Evolutionary conservation across 1,140 invertebrate genomes (phyloP), one percentile per base, ranked within the genome.

Genomic region (Galendromus occidentalis): DNA sequence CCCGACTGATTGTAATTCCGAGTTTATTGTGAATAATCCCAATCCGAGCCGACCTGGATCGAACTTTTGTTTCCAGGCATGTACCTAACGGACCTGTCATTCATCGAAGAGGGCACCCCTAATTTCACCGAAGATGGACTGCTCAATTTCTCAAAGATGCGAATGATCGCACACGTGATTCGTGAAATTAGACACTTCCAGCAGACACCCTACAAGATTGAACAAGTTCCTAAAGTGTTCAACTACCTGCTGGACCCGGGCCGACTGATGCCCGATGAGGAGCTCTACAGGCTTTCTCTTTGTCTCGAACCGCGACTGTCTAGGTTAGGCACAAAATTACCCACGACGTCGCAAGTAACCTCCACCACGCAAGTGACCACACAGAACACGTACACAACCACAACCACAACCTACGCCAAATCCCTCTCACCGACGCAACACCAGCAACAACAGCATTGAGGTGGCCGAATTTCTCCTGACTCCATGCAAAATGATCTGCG

Each of bases 81-180:
- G 80, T 95, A 95, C 74, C 76, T 95, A 9, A 89, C 88, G 17
- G 91, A 95, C 76, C 76, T 95, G 9, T 90, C 88, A 0, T 93
- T 93, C 74, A 92, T 95, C 63, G 90, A 95, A 77, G 91, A 95
- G 78, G 88, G 89, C 25, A 91, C 89, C 12, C 86, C 89, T 4
- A 91, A 91, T 73, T 87, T 88, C 72, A 90, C 88, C 0, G 87
- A 90, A 7, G 88, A 93, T 67, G 84, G 85, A 64, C 79, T 94
- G n/a, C 80, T 94, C 22, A 94, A 95, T 73, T 95, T 93, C 76
- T 91, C 89, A 1, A 94, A 95, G 78, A 92, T 94, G 88, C 80
- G 90, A 80, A 93, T 93, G 90, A 87, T 93, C 74, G 88, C 90
- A 33, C 88, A 93, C 73, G 88, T 93, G 1, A 93, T 94, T 68